phyloP scores from a whole-genome alignment of 2,797 vertebrate genomes.

The Rachycentron canadum region DNA sequence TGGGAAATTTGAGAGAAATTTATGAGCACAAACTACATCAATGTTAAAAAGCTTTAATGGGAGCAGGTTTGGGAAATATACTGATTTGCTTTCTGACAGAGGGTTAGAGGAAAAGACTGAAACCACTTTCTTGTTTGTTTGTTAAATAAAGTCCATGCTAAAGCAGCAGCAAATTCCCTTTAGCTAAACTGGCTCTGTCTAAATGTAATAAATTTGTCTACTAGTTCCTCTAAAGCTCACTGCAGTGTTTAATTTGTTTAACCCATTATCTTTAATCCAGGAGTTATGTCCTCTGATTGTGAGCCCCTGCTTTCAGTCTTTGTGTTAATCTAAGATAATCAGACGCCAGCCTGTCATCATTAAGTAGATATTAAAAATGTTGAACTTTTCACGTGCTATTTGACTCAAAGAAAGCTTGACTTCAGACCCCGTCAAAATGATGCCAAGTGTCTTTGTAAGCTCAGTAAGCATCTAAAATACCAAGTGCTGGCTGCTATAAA shows the following conservation, averaged over 20 bases:
- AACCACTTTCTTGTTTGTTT: background rate
- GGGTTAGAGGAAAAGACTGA: background rate
- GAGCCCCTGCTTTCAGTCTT: background rate
- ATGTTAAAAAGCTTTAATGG: background rate
- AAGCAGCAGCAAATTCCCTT: background rate
- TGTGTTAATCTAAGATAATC: background rate
- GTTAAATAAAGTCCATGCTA: background rate
- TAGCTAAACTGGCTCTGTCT: background rate
- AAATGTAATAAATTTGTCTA: background rate
- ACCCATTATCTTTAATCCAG: background rate
- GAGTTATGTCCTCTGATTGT: background rate
- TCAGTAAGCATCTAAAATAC: background rate
- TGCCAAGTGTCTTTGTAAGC: background rate
- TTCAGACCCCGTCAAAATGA: background rate
- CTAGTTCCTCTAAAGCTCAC: background rate
- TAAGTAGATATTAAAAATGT: background rate
- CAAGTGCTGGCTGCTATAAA: background rate
- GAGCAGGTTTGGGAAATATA: background rate
- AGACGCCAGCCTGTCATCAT: background rate
- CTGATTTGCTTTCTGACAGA: background rate
- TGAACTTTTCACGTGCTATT: background rate
- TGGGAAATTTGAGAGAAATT: background rate
- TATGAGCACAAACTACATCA: constrained; percentile 2
- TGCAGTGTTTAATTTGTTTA: too few relatives aligned
- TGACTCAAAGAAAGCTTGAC: background rate